Evolutionary conservation across 2,888 invertebrate genomes (phyloP).

Genomic region (Ptychoptera albimana): DNA sequence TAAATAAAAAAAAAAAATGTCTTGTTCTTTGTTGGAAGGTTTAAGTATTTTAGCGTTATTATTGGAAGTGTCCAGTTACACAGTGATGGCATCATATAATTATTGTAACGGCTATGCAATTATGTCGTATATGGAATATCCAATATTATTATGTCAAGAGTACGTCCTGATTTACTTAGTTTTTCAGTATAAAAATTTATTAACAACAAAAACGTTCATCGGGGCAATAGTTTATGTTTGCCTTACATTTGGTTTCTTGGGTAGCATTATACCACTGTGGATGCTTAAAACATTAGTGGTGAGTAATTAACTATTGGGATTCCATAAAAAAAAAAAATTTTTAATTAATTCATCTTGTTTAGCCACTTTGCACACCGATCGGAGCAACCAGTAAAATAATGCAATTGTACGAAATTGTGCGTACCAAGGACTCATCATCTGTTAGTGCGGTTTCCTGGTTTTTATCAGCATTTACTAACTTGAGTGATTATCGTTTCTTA

Average conservation of each 20-base stretch:
- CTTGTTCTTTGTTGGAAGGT: slow-evolving; percentile 16
- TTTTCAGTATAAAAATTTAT: slow-evolving; percentile 44
- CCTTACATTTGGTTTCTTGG: slow-evolving; percentile 31
- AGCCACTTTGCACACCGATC: slow-evolving; percentile 42
- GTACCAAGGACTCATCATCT: slow-evolving; percentile 53
- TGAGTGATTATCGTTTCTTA: too few relatives aligned
- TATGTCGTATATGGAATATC: slow-evolving; percentile 71
- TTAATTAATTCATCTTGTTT: slow-evolving; percentile 8
- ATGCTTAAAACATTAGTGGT: slow-evolving; percentile 28
- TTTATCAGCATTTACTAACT: slow-evolving; percentile 64
- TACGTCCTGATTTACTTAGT: slow-evolving; percentile 55
- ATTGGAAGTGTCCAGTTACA: slow-evolving; percentile 46
- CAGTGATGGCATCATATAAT: slow-evolving; percentile 68
- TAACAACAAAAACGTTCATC: slow-evolving; percentile 30
- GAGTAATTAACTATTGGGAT: slow-evolving; percentile 17
- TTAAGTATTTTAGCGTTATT: slow-evolving; percentile 26
- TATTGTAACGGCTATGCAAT: slow-evolving; percentile 54
- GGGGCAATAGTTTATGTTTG: slow-evolving; percentile 30
- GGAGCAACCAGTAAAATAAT: slow-evolving; percentile 70
- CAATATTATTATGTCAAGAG: slow-evolving; percentile 61
- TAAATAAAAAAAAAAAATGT: too few relatives aligned
- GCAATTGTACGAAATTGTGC: slow-evolving; percentile 57
- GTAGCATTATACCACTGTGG: slow-evolving; percentile 21
- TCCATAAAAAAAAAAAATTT: neutral
- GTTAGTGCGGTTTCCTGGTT: slow-evolving; percentile 68